A percentile compares a stretch with the other conserved stretches of the same genome.
phyloP scores from a whole-genome alignment of 2,888 invertebrate species.

The Dasypolia templi region DNA sequence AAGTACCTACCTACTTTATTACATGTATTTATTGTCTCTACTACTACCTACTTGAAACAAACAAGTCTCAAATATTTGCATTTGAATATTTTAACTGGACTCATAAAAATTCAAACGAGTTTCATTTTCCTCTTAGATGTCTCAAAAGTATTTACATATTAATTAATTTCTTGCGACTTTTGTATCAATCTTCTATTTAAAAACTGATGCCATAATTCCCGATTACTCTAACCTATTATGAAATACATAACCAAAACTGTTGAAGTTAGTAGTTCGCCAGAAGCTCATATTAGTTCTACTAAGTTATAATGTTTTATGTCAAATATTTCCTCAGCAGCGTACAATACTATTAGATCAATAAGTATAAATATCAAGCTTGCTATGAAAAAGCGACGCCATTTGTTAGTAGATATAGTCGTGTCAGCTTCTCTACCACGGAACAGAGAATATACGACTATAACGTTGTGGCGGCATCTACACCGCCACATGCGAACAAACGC shows the following conservation, averaged over 20 bases:
- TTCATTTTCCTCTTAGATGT: conserved; percentile 1
- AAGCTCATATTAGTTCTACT: neutral
- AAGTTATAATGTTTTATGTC: neutral
- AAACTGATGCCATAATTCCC: conserved; percentile 10
- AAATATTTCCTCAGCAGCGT: conserved; percentile 14
- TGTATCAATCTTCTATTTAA: neutral
- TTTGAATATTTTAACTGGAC: conserved; percentile 15
- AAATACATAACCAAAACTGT: neutral
- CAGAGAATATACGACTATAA: neutral
- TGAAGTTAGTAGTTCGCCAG: neutral
- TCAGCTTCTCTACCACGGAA: neutral
- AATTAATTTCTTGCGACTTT: conserved; percentile 2
- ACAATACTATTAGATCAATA: conserved; percentile 16
- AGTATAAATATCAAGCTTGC: conserved; percentile 27
- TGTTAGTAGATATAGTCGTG: neutral
- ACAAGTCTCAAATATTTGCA: conserved; percentile 9
- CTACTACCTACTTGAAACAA: neutral
- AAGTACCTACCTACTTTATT: neutral
- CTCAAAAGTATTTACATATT: neutral
- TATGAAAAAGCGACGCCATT: conserved; percentile 28
- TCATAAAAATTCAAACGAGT: conserved; percentile 11
- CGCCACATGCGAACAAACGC: too few species aligned
- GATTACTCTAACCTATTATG: neutral
- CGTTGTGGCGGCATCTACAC: too few species aligned
- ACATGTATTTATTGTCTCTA: neutral